These are phyloP conservation scores for Yasuhikotakia modesta DNA, from an alignment of 2,797 vertebrate species.

Conservation along the genomic window DNA sequence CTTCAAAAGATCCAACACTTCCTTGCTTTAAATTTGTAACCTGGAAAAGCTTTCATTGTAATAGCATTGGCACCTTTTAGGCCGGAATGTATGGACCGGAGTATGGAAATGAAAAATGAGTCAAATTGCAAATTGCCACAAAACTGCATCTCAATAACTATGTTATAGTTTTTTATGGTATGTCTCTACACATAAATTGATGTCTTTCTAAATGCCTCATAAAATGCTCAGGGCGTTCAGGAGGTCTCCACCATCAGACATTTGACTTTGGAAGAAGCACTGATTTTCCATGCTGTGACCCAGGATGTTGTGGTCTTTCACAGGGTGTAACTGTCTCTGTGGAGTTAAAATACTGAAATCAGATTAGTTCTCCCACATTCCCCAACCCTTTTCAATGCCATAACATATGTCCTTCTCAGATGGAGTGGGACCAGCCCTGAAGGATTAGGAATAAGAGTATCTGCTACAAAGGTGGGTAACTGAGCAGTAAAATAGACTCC, in stretches of 20 bases:
- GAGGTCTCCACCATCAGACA: not conserved
- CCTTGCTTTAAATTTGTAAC: not conserved
- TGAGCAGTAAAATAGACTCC: constrained; percentile 57
- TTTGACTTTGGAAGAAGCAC: constrained; percentile 29
- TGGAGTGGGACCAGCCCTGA: not conserved
- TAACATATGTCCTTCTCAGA: not conserved
- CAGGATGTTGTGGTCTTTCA: constrained; percentile 49
- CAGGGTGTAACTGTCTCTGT: constrained; percentile 40
- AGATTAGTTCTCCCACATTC: constrained; percentile 1
- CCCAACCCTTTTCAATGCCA: not conserved
- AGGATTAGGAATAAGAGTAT: constrained; percentile 30
- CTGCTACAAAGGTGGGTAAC: constrained; percentile 40
- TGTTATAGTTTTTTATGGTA: not conserved
- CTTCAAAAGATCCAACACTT: constrained; percentile 31
- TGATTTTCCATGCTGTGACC: constrained; percentile 39
- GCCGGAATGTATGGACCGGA: not conserved
- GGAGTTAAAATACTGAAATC: constrained; percentile 39
- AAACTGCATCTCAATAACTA: too few species aligned
- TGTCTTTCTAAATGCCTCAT: not conserved
- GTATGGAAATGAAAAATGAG: not conserved
- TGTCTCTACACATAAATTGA: not conserved
- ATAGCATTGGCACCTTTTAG: not conserved
- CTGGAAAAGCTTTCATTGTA: not conserved
- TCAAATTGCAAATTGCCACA: not conserved
- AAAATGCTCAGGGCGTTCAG: not conserved